Evolutionary conservation across 2,888 invertebrate genomes (phyloP).

Genomic region (Rhorus exstirpatorius): DNA sequence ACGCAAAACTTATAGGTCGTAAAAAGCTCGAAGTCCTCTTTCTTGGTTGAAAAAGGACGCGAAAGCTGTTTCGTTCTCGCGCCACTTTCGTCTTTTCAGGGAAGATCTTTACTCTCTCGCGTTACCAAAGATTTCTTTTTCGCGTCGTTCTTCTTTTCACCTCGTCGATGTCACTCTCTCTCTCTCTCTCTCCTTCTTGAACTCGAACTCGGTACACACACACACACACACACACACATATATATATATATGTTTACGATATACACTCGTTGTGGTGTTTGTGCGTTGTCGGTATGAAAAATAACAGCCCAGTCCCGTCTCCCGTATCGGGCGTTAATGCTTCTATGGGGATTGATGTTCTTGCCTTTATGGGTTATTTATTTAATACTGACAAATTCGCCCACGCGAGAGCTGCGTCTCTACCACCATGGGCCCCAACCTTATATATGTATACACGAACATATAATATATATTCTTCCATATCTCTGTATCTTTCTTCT

Average conservation of each 20-base stretch:
- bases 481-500: slow-evolving; percentile 53
- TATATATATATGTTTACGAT: slow-evolving; percentile 42
- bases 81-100: slow-evolving; percentile 13
- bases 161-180: slow-evolving; percentile 30
- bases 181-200: slow-evolving; percentile 1
- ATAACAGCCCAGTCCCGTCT: slow-evolving; percentile 82
- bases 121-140: slow-evolving; percentile 34
- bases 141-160: slow-evolving; percentile 36
- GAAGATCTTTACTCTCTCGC: slow-evolving; percentile 22
- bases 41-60: slow-evolving; percentile 45
- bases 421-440: not conserved
- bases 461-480: slow-evolving; percentile 33
- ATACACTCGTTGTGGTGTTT: slow-evolving; percentile 72
- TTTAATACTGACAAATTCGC: slow-evolving; percentile 86
- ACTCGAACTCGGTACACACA: not conserved
- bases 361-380: slow-evolving; percentile 85
- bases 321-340: slow-evolving; percentile 85
- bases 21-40: slow-evolving; percentile 80
- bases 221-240: not conserved
- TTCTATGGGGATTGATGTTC: slow-evolving; percentile 84
- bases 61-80: slow-evolving; percentile 49
- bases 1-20: slow-evolving; percentile 82
- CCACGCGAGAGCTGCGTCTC: slow-evolving; percentile 60
- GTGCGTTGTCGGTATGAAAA: slow-evolving; percentile 84
- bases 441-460: not conserved